Evolutionary conservation across 2,797 vertebrate species (phyloP), one percentile per base, ranked within the genome.

Genomic region (Pyrocephalus nanus): DNA sequence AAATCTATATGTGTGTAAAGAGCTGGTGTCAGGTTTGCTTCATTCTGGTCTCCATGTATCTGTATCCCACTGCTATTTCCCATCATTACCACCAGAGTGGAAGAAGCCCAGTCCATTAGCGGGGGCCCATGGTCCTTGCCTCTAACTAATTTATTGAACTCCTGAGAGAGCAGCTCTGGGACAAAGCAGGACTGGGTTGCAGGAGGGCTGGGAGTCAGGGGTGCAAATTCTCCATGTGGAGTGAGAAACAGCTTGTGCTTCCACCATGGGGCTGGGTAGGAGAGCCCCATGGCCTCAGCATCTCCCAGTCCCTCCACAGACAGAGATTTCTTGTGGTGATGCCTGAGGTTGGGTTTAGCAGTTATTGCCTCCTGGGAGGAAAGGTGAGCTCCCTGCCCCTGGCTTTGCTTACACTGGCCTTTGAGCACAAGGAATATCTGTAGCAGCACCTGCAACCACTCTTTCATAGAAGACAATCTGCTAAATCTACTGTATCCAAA

Each of bases 41-140:
- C 20, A 3, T 64, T 67, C 61, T 47, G 51, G 36, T 88, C 69
- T 57, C 48, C 36, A 14, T 40, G 40, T 74, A 11, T 40, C 48
- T 53, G 23, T 29, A 50, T 11, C 13, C 40, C 62, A 26, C 14
- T 4, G 27, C 30, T 36, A 58, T 27, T 6, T 75, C n/a, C 80
- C 16, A 4, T 26, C 8, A 23, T 38, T 75, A 13, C 7, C 62
- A 30, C 14, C 8, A 30, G 47, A 43, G 15, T 0, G 0, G 34
- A 88, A 79, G 21, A 22, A 1, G 8, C 10, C 13, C 8, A 30
- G 54, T 20, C 6, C 54, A 27, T 1, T n/a, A 38, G 20, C 45
- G 26, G 34, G 6, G 7, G 3, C 17, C 9, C 36, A 15, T 0
- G 0, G 15, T 38, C 38, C 83, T 76, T 23, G 6, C 32, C 20